Base-by-base conservation (phyloP, 2,888 invertebrate species). In the Cacoxenus indagator region DNA sequence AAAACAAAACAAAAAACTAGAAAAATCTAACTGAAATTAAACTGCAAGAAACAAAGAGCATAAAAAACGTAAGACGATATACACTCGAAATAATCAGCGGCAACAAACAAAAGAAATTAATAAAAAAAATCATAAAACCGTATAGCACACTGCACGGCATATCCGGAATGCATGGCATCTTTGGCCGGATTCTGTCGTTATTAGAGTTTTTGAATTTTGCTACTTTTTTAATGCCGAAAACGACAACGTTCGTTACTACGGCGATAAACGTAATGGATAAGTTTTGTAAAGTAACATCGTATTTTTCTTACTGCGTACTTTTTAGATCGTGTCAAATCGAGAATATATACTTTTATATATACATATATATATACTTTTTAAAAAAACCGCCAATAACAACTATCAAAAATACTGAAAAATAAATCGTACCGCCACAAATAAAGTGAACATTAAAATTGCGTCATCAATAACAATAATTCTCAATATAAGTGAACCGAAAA, bases 1-100 rank as follows among this genome's bases (percentile, higher is more conserved):
- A 71, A 71, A 74, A 68, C 54, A 68, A 77, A 70, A 71, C 71
- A 64, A 70, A 74, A 62, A 73, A 70, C 66, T 66, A 74, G 8
- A 31, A 14, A 29, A 57, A 1, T n/a, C 27, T 29, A 57, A 57
- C 57, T 57, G 57, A 57, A n/a, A 57, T 26, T 26, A 55, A 26
- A 55, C 55, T 62, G 65, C 51, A 51, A 37, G 27, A 14, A 66
- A 54, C 59, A 37, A 37, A 37, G 37, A 37, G 37, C 37, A 14
- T 37, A 37, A 37, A 1, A 37, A 4, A 1, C 8, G 14, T 8
- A 37, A 37, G 37, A 37, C 4, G 5, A 37, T 4, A 37, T 37
- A 37, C 37, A 37, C 37, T 37, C 37, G 37, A 37, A 37, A 37
- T 37, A 37, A 37, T 37, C 37, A 37, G 37, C 37, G 5, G 46